These are phyloP conservation scores for Leptopilina syphax DNA, from an alignment of 2,888 invertebrate genomes.

Conservation along the genomic window DNA sequence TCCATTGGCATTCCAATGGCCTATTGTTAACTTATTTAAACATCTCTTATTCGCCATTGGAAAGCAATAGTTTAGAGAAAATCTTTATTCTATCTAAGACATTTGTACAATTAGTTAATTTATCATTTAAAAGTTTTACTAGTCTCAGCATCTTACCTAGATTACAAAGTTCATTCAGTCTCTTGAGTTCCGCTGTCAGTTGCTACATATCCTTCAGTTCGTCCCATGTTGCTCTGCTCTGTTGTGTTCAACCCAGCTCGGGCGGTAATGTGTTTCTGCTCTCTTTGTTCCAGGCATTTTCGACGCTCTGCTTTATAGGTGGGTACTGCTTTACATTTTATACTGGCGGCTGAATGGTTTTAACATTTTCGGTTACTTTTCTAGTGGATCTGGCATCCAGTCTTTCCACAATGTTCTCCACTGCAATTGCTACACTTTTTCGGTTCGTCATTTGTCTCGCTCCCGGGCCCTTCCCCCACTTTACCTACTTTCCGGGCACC, in stretches of 20 bases:
- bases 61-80: not conserved
- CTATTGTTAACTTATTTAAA: slow-evolving; percentile 1
- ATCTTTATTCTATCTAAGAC: not conserved
- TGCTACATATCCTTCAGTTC: not conserved
- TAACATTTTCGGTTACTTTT: not conserved
- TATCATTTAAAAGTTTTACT: not conserved
- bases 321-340: not conserved
- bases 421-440: too few species aligned
- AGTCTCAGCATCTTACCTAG: not conserved
- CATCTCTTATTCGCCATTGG: not conserved
- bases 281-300: not conserved
- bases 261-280: not conserved
- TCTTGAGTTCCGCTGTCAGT: not conserved
- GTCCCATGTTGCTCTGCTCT: too few species aligned
- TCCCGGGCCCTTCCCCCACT: too few species aligned
- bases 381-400: not conserved
- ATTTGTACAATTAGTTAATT: not conserved
- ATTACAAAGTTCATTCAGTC: not conserved
- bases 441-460: too few species aligned
- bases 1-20: slow-evolving; percentile 52
- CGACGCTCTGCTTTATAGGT: not conserved
- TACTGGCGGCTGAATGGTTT: not conserved
- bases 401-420: not conserved
- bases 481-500: too few species aligned
- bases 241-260: not conserved